Conservation (phyloP, 2,888 invertebrate species). For the Lacanobia oleracea region DNA sequence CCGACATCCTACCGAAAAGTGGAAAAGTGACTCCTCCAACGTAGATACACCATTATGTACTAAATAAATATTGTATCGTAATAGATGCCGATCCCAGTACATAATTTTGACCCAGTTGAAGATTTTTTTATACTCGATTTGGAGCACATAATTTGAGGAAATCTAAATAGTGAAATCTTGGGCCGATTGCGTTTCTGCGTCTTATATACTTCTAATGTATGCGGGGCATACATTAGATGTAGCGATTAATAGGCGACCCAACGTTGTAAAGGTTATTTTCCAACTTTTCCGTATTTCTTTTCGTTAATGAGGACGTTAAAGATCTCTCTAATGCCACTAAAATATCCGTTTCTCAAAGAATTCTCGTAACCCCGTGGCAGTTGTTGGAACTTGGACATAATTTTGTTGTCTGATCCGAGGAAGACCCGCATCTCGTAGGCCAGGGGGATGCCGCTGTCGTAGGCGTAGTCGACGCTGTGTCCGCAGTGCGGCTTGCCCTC, state of each 20-base stretch:
- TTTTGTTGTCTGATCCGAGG: constrained; percentile 72
- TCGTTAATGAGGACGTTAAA: constrained; percentile 75
- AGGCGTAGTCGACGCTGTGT: constrained; percentile 84
- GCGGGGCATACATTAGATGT: constrained; percentile 54
- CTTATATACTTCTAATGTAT: constrained; percentile 65
- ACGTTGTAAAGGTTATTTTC: constrained; percentile 49
- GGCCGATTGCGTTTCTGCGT: constrained; percentile 45
- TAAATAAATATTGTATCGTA: constrained; percentile 89
- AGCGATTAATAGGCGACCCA: constrained; percentile 60
- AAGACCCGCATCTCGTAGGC: constrained; percentile 85
- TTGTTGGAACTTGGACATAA: constrained; percentile 80
- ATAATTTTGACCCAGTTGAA: constrained; percentile 83
- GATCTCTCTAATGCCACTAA: constrained; percentile 81
- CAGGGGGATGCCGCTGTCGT: constrained; percentile 70
- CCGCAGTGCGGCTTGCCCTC: constrained; percentile 80
- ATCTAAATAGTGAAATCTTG: constrained; percentile 55
- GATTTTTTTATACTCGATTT: constrained; percentile 74
- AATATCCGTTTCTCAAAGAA: constrained; percentile 80
- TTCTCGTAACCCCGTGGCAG: constrained; percentile 79
- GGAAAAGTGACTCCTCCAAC: constrained; percentile 90
- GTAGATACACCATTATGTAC: constrained; percentile 89
- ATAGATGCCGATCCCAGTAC: constrained; percentile 81
- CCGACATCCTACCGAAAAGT: constrained; percentile 89
- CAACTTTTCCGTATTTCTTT: constrained; percentile 68
- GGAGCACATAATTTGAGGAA: constrained; percentile 60